Conservation (phyloP, 37 sponge, comb jelly and placozoan genomes). For the Tethya wilhelma region DNA sequence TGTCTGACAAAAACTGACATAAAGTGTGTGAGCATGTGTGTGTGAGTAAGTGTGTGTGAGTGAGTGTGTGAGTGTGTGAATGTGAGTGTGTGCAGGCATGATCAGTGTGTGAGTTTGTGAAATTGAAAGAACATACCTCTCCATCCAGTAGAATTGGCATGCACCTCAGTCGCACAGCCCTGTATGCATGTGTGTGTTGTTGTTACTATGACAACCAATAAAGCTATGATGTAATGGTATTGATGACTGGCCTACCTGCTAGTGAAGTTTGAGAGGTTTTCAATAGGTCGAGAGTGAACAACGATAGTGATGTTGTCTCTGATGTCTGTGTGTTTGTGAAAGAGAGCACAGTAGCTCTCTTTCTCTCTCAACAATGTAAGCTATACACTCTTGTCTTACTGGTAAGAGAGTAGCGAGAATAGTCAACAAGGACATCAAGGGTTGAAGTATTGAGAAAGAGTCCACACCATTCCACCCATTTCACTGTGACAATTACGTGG, state of each 20-base stretch:
- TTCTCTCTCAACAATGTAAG: neutral
- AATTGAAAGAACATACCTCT: no score
- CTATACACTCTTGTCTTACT: constrained; percentile 10
- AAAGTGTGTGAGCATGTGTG: no score
- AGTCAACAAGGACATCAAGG: constrained; percentile 60
- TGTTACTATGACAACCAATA: neutral
- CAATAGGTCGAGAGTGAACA: constrained; percentile 29
- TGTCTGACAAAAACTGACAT: constrained; percentile 28
- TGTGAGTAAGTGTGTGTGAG: no score
- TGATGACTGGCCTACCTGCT: constrained; percentile 4
- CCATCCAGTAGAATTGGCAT: constrained; percentile 51
- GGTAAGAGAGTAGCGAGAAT: constrained; percentile 16
- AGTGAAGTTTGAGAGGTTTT: constrained; percentile 11
- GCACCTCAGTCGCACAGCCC: constrained; percentile 43
- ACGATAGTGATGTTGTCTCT: constrained; percentile 53
- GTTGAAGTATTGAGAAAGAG: constrained; percentile 51
- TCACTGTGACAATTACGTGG: no score
- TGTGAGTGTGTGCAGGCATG: neutral
- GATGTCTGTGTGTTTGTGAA: constrained; percentile 35
- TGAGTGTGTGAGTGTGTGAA: neutral
- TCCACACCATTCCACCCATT: constrained; percentile 80
- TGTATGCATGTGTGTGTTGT: neutral
- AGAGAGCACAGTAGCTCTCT: neutral
- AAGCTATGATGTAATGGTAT: neutral
- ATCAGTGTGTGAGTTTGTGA: no score